Evolutionary conservation across 2,113 vertebrate species (phyloP).

Genomic region (Bagarius yarrelli): DNA sequence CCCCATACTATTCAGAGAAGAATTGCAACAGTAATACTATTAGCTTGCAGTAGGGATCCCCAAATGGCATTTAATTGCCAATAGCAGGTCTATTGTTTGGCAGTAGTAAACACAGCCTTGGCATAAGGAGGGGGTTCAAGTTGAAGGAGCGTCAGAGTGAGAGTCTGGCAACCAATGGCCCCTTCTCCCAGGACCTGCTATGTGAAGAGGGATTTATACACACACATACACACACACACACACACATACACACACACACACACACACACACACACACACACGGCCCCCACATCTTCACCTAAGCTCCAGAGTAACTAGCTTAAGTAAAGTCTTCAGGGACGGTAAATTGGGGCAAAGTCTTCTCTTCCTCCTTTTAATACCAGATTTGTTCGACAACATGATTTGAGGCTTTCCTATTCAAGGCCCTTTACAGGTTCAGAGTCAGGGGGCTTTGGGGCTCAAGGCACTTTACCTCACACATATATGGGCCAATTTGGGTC

Average conservation of each 20-base stretch:
- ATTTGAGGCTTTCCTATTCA: constrained; percentile 99
- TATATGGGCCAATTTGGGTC: constrained; percentile 98
- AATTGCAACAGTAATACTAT: constrained; percentile 79
- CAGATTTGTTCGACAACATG: constrained; percentile 99
- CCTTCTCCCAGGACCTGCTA: constrained; percentile 56
- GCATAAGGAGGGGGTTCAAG: constrained; percentile 62
- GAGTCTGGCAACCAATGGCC: constrained; percentile 73
- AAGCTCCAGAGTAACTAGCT: constrained; percentile 99
- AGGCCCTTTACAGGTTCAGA: constrained; percentile 74
- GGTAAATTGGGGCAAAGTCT: constrained; percentile 99
- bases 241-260: constrained; percentile 54
- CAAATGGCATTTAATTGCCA: constrained; percentile 81
- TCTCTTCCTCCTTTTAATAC: constrained; percentile 88
- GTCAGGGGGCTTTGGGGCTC: constrained; percentile 99
- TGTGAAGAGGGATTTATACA: constrained; percentile 54
- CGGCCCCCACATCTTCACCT: constrained; percentile 67
- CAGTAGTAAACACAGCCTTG: constrained; percentile 68
- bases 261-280: constrained; percentile 66
- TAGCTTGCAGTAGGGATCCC: constrained; percentile 76
- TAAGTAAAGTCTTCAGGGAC: constrained; percentile 97
- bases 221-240: constrained; percentile 42
- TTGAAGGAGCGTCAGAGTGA: constrained; percentile 69
- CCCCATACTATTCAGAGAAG: constrained; percentile 75
- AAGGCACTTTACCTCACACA: constrained; percentile 98
- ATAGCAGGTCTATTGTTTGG: constrained; percentile 75